Evolutionary conservation across 2,797 vertebrate genomes (phyloP), one percentile per base, ranked within the genome.

Genomic region (Cossypha niveicapilla): DNA sequence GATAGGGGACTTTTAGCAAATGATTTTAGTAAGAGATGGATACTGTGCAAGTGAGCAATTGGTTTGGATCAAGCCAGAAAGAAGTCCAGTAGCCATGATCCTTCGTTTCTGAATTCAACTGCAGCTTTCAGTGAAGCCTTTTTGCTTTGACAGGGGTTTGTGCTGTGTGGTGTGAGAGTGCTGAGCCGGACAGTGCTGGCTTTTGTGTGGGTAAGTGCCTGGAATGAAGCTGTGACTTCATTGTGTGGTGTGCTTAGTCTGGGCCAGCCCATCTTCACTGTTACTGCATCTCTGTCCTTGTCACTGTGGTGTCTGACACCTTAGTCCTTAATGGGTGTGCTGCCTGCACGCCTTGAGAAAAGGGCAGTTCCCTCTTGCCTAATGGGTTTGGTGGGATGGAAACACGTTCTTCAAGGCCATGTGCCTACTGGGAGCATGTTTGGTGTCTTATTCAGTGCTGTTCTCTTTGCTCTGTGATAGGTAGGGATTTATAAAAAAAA

Each of bases 171-270:
- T 34, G 25, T 24, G 72, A 41, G 48, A 84, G 45, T 62, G 76
- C 10, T 1, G 1, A 39, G 39, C 27, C 9, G 42, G 27, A 51
- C 0, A 75, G 34, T 11, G 5, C 62, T 50, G 54, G 63, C 60
- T 88, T 83, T 47, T 86, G 41, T 8, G 7, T 1, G 13, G 44
- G 11, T 74, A 48, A 74, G 37, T 0, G 11, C 0, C 2, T 63
- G 37, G 65, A 56, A 37, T 61, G 41, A 80, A 58, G 77, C 0
- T 7, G 62, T 17, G 41, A 79, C 22, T 57, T 57, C 23, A 35
- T 57, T 57, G 2, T 34, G 72, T 23, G 65, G 14, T 42, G 35
- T 44, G 30, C 75, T 66, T 57, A 35, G 27, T 54, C 63, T 68
- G 63, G 72, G 50, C 11, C 39, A 28, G 65, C 1, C 0, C 63